Conservation (phyloP, 2,797 vertebrate species). For the Cryptoprocta ferox region DNA sequence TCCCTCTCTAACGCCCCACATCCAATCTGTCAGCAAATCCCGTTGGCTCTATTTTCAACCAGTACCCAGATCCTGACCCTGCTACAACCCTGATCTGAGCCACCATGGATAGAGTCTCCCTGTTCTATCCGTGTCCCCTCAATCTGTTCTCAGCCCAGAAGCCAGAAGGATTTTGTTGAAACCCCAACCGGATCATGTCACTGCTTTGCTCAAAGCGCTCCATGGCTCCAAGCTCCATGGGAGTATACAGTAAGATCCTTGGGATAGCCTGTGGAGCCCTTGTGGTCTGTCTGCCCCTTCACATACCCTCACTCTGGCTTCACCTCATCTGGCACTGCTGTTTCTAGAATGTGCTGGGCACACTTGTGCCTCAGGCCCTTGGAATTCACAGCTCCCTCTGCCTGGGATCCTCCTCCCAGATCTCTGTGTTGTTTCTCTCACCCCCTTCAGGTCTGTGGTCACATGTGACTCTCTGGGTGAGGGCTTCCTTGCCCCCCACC, state of each 20-base stretch:
- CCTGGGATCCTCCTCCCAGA: too few species aligned
- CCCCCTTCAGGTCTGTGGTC: neutral
- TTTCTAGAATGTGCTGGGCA: neutral
- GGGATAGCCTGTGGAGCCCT: too few species aligned
- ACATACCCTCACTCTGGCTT: neutral
- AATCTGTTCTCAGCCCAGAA: neutral
- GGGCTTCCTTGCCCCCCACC: neutral
- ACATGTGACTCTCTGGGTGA: neutral
- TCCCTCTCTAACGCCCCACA: neutral
- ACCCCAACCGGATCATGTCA: neutral
- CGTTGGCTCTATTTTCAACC: neutral
- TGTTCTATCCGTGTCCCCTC: neutral
- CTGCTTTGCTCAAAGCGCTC: neutral
- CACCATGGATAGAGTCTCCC: neutral
- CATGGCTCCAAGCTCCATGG: neutral
- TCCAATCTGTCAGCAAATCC: neutral
- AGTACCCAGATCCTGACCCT: neutral
- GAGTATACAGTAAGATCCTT: neutral
- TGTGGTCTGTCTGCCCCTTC: too few species aligned
- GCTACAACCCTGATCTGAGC: neutral
- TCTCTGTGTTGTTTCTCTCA: neutral
- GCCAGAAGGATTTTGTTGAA: neutral
- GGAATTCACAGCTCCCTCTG: neutral
- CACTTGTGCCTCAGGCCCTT: neutral
- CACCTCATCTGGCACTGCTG: neutral